Base-by-base conservation (phyloP, 2,113 vertebrate species). In the Nanorana parkeri region DNA sequence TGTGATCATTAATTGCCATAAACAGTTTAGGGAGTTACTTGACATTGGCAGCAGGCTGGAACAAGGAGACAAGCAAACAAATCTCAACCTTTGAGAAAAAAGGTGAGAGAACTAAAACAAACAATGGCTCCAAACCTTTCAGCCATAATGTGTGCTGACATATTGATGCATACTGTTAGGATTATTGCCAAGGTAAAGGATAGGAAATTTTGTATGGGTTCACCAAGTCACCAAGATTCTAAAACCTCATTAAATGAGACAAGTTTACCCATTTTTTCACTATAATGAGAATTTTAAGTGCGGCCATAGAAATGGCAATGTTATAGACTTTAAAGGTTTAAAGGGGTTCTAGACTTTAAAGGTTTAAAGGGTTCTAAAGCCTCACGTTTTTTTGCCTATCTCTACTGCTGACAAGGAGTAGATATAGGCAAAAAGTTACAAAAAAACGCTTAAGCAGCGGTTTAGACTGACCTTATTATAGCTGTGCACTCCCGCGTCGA, bases 51-150 rank as follows among this genome's bases (percentile, higher is more conserved):
- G 56, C 56, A 73, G 36, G 68, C 58, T 54, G 68, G 21, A 79
- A 73, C 41, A 66, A 36, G 61, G 56, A 72, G 69, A 82, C 63
- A 75, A 82, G 80, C 80, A 74, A 82, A 82, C 69, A 75, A 75
- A 41, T 32, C 41, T 52, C 68, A 73, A 64, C 69, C 69, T 65
- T 47, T 17, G 21, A 63, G 80, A 67, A 82, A 67, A 82, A 58
- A 67, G 80, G 71, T 74, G 71, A 74, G 63, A 26, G 41, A 74
- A 58, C 47, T 56, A 54, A 74, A 81, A 81, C 72, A 81, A 81
- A 81, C 74, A 74, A 66, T 73, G 55, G 41, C 55, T 81, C 60
- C 69, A 74, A 66, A 81, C 32, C 60, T 73, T 32, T 81, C 41
- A 74, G 0, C 68, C 26, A 36, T 66, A 81, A 81, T 81, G 51